Conservation (phyloP, 2,888 invertebrate species). For the Amblyjoppa fuscipennis region DNA sequence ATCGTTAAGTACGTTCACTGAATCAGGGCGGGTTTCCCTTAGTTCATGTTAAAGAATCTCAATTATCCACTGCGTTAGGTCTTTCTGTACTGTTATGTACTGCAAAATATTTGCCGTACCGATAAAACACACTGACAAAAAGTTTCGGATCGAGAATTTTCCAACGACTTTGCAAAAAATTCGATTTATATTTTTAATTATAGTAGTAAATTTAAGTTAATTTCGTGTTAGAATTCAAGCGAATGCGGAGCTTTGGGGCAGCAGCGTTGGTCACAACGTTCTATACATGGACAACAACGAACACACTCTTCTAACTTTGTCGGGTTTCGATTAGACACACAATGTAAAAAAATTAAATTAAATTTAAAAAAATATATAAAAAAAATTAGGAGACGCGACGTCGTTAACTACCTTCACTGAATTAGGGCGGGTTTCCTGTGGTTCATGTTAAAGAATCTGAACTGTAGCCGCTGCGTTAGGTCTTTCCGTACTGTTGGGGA, state of each 20-base stretch:
- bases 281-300: constrained; percentile 31
- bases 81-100: constrained; percentile 94
- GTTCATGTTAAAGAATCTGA: constrained; percentile 97
- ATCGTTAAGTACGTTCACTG: constrained; percentile 88
- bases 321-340: constrained; percentile 30
- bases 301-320: constrained; percentile 27
- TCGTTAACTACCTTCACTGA: constrained; percentile 88
- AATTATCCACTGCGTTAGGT: constrained; percentile 97
- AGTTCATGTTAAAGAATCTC: constrained; percentile 97
- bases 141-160: constrained; percentile 18
- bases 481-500: constrained; percentile 97
- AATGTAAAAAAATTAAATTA: constrained; percentile 24
- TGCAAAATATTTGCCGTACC: background rate
- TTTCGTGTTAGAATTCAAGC: constrained; percentile 53
- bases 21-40: constrained; percentile 95
- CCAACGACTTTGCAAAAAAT: constrained; percentile 4
- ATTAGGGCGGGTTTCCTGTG: constrained; percentile 95
- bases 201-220: background rate
- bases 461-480: constrained; percentile 97
- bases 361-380: constrained; percentile 10
- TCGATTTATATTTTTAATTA: constrained; percentile 7
- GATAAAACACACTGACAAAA: background rate
- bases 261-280: constrained; percentile 41
- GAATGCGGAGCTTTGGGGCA: constrained; percentile 22
- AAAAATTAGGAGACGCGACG: constrained; percentile 53